Percentiles rank a stretch among this genome's conserved stretches.
Evolutionary conservation across 1,140 invertebrate species (phyloP).

Genomic region (Pseudobourletiella spinata): DNA sequence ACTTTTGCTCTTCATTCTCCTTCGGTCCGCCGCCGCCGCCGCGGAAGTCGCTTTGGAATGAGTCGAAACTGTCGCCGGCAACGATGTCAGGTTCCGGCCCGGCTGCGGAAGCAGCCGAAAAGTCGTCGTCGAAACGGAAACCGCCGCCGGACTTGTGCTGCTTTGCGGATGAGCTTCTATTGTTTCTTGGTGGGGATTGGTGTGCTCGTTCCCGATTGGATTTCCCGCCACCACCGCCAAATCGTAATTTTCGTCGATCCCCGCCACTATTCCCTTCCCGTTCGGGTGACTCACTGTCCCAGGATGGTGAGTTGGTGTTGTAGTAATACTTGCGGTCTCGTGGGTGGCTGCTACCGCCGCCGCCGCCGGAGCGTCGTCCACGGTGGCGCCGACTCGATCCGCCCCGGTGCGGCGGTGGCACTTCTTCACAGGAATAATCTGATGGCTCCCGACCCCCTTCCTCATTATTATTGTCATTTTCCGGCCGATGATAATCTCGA

Average conservation of each 20-base stretch:
- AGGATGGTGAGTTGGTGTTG: constrained; percentile 29
- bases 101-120: background rate
- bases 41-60: background rate
- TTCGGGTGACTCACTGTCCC: constrained; percentile 28
- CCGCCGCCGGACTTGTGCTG: background rate
- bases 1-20: background rate
- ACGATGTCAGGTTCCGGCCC: background rate
- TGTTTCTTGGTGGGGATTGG: background rate
- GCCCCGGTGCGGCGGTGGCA: background rate
- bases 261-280: background rate
- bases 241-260: constrained; percentile 2
- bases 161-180: background rate
- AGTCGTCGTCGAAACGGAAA: constrained; percentile 22
- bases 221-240: background rate
- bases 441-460: background rate
- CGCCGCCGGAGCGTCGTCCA: background rate
- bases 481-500: background rate
- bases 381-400: background rate
- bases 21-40: background rate
- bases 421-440: constrained; percentile 18
- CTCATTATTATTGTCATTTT: constrained; percentile 3
- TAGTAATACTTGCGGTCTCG: constrained; percentile 18
- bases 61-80: background rate
- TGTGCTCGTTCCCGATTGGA: background rate
- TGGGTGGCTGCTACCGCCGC: background rate